Evolutionary conservation across 2,797 vertebrate species (phyloP).

Genomic region (Poecilia velifera): DNA sequence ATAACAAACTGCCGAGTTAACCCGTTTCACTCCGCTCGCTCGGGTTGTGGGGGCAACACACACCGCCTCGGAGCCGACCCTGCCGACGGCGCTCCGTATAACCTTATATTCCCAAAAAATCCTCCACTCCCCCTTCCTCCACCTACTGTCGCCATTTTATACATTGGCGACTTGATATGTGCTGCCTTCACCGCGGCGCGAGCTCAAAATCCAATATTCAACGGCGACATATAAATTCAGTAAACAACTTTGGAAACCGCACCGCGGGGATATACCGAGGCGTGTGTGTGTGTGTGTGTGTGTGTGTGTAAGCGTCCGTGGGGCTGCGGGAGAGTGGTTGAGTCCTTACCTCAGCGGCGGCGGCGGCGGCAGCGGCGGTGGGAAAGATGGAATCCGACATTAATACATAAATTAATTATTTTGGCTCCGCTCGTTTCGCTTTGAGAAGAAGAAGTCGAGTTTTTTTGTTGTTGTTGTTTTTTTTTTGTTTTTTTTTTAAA

Average conservation of each 20-base stretch:
- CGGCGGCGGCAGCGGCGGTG: constrained; percentile 50
- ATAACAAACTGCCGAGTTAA: constrained; percentile 81
- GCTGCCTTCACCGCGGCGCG: constrained; percentile 77
- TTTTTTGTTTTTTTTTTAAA: neutral
- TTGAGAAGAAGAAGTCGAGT: constrained; percentile 59
- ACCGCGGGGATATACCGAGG: constrained; percentile 37
- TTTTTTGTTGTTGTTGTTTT: constrained; percentile 6
- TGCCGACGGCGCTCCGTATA: constrained; percentile 66
- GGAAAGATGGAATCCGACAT: constrained; percentile 79
- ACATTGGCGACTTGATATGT: constrained; percentile 85
- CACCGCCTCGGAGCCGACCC: constrained; percentile 52
- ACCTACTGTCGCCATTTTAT: constrained; percentile 89
- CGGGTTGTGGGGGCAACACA: constrained; percentile 67
- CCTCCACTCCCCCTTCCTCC: constrained; percentile 75
- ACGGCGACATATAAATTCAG: constrained; percentile 68
- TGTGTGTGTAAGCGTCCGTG: neutral
- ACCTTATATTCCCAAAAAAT: constrained; percentile 68
- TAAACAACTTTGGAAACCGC: constrained; percentile 74
- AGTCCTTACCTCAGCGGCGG: constrained; percentile 80
- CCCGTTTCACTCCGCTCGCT: constrained; percentile 74
- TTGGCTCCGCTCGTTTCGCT: constrained; percentile 81
- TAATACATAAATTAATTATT: constrained; percentile 82
- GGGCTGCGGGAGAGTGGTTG: constrained; percentile 51
- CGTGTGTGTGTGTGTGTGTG: constrained; percentile 16
- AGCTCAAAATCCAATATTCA: constrained; percentile 74